Base-by-base conservation (phyloP, 2,888 invertebrate genomes). In the Catocala nupta region DNA sequence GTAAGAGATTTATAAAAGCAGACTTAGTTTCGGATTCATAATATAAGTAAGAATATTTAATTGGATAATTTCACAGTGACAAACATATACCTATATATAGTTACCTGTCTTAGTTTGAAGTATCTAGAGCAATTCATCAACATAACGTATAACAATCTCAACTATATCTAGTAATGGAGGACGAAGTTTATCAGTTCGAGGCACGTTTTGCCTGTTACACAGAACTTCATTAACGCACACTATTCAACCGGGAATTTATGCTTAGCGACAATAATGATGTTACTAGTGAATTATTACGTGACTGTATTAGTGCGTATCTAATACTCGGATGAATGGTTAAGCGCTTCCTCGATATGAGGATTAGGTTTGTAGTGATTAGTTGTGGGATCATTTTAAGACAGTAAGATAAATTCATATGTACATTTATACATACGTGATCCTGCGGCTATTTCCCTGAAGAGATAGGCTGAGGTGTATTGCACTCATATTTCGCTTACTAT, bases 211-310 rank as follows among this genome's bases (percentile, higher is more conserved):
- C 81, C 80, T 81, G 81, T 84, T 82, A 83, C 67, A 74, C 75
- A 62, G 70, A 83, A 85, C 81, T 84, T 87, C 81, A 83, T 86
- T 85, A 79, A 84, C 87, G 85, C 85, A 81, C 81, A 82, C 83
- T 82, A 86, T 84, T 82, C 89, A 75, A 75, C 73, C 68, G 84
- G 84, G 88, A 86, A 85, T 87, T 84, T 78, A 73, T 82, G 83
- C 81, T 87, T 84, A 85, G 84, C 81, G 85, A 84, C 83, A 81
- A 85, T 85, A 85, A 84, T 81, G 78, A 76, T 61, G 80, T 85
- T 84, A 81, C 75, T 80, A 76, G 77, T 81, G 77, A 80, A 83
- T 85, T 82, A 82, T 78, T 81, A 81, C 81, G 82, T 81, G 81
- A 81, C 79, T 83, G 58, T 75, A 78, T 78, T 79, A 80, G 51